Base-by-base conservation (phyloP, 2,797 vertebrate species). In the Sebastes diaconus region DNA sequence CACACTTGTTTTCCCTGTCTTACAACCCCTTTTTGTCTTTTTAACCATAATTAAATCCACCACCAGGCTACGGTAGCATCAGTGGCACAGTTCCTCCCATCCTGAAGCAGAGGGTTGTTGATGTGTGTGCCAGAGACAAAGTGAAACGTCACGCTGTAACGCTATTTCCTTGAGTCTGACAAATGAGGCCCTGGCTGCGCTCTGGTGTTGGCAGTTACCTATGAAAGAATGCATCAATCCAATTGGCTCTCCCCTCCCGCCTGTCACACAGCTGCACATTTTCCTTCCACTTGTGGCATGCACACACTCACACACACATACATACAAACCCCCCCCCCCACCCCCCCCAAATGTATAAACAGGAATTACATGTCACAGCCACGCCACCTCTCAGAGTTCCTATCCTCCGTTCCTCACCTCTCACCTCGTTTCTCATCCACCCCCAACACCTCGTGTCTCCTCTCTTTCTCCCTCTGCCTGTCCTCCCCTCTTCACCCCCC, bases 201-300 rank as follows among this genome's bases (percentile, higher is more conserved):
- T 84, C 77, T n/a, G 85, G 87, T 75, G 85, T 90, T 91, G 88
- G 88, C 87, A 92, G 91, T 89, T 88, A 89, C 82, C 77, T 90
- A 87, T 92, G 90, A 92, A 92, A 92, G 91, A 90, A 93, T 82
- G 90, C 87, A 94, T 95, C 93, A 94, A 90, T 93, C 89, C 91
- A 90, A 88, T 93, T 89, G 91, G 88, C 87, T 89, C 79, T 83
- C 70, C 81, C 81, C 85, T 79, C 73, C 81, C 30, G 39, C 61
- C 87, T 92, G 87, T 90, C 90, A 88, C 82, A 77, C 63, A 76
- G 82, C 75, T 66, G 67, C 80, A 73, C 72, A 42, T 79, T 73
- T 76, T 22, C 74, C 68, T 27, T 74, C 66, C 54, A 80, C 76
- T 68, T 76, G 69, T 84, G 70, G 66, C 66, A 50, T 20, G 8